Conservation (phyloP, 2,888 invertebrate genomes). For the Xestia sexstrigata region DNA sequence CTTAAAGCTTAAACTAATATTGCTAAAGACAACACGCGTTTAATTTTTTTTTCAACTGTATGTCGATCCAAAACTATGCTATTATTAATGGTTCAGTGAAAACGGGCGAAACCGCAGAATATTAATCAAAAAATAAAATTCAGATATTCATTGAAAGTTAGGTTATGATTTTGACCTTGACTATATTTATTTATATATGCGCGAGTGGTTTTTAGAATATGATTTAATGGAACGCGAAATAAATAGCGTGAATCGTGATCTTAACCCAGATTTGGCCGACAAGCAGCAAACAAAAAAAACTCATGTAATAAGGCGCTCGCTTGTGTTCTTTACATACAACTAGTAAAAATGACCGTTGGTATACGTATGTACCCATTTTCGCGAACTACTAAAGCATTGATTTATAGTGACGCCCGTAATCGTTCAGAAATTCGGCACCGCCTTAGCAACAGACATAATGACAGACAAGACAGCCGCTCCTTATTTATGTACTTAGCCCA, state of each 20-base stretch:
- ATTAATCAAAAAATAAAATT: conserved; percentile 39
- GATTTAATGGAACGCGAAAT: conserved; percentile 69
- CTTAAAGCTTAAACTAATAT: conserved; percentile 77
- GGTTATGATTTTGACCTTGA: conserved; percentile 37
- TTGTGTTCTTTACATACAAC: conserved; percentile 2
- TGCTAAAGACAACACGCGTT: conserved; percentile 73
- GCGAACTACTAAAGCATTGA: conserved; percentile 41
- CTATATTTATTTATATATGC: conserved; percentile 29
- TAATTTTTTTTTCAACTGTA: conserved; percentile 60
- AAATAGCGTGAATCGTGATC: conserved; percentile 75
- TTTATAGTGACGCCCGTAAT: conserved; percentile 63
- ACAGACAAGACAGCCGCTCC: conserved; percentile 63
- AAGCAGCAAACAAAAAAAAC: conserved; percentile 61
- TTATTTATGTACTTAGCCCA: conserved; percentile 68
- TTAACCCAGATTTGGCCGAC: conserved; percentile 76
- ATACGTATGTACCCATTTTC: conserved; percentile 34
- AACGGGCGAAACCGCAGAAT: conserved; percentile 59
- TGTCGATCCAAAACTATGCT: conserved; percentile 38
- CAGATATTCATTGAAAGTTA: conserved; percentile 23
- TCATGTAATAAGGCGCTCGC: neutral
- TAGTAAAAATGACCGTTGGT: conserved; percentile 30
- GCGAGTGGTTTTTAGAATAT: conserved; percentile 22
- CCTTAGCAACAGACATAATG: conserved; percentile 71
- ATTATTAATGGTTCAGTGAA: conserved; percentile 57
- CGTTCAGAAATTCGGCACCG: conserved; percentile 56